A percentile compares a stretch with the other conserved stretches of the same genome.
phyloP scores from a whole-genome alignment of 2,797 vertebrate species.

The Sternarchorhynchus goeldii region DNA sequence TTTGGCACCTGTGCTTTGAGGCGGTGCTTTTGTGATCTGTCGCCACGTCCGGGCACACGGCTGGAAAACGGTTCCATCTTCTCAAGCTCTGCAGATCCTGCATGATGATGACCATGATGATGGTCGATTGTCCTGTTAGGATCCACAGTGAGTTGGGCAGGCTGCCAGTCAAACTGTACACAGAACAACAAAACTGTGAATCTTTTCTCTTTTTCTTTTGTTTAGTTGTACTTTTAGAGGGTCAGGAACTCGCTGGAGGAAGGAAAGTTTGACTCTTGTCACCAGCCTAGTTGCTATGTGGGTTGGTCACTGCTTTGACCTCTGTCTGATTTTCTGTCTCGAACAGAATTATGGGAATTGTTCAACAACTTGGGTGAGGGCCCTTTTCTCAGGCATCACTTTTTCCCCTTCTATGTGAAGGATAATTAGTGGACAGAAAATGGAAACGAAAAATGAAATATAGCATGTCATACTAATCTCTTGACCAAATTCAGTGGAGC shows the following conservation, averaged over 20 bases:
- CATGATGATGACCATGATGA: slow-evolving; percentile 2
- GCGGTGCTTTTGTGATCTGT: background rate
- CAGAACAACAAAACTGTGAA: background rate
- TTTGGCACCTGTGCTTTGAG: slow-evolving; percentile 45
- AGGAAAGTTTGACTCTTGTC: too few species aligned
- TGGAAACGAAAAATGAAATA: background rate
- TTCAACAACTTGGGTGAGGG: too few species aligned
- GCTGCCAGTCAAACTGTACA: background rate
- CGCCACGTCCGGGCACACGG: background rate
- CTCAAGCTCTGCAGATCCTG: background rate
- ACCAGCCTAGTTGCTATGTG: too few species aligned
- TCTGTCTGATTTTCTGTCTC: too few species aligned
- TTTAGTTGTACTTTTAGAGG: too few species aligned
- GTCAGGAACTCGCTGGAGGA: too few species aligned
- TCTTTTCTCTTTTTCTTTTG: too few species aligned
- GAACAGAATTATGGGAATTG: background rate
- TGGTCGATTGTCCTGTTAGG: slow-evolving; percentile 12
- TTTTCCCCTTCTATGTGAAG: too few species aligned
- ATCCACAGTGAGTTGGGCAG: background rate
- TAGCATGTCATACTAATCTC: background rate
- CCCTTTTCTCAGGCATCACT: too few species aligned
- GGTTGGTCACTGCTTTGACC: too few species aligned
- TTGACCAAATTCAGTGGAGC: background rate
- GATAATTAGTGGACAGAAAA: too few species aligned
- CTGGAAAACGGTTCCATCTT: background rate